A percentile compares a stretch with the other conserved stretches of the same genome.
These are phyloP conservation scores for Oplegnathus fasciatus DNA, from an alignment of 2,113 vertebrate species.

Conservation along the genomic window DNA sequence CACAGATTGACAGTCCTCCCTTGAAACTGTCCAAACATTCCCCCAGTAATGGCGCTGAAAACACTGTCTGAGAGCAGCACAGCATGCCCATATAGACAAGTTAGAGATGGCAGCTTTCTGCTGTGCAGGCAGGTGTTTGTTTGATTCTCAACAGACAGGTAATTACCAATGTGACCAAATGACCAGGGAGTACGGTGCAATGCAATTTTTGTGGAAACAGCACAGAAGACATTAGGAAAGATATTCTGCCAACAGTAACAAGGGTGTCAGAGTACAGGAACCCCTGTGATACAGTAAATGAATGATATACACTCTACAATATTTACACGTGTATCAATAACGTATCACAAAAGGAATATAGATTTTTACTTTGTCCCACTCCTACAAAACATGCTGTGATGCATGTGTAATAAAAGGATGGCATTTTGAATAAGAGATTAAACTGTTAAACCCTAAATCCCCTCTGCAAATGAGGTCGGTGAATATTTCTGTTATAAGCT, in stretches of 20 bases:
- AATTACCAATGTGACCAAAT: slow-evolving; percentile 42
- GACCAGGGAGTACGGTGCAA: slow-evolving; percentile 24
- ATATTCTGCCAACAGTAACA: slow-evolving; percentile 12
- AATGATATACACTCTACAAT: neutral
- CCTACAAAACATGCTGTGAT: neutral
- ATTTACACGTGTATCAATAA: neutral
- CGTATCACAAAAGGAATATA: neutral
- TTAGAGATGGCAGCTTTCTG: slow-evolving; percentile 44
- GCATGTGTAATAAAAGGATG: slow-evolving; percentile 15
- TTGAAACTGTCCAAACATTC: slow-evolving; percentile 27
- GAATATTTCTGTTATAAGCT: neutral
- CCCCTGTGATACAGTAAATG: neutral
- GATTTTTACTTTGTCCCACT: neutral
- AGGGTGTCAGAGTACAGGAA: neutral
- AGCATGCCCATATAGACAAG: slow-evolving; percentile 30
- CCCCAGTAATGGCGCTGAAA: slow-evolving; percentile 11
- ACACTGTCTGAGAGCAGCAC: slow-evolving; percentile 21
- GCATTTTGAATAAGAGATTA: slow-evolving; percentile 54
- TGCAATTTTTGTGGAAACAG: slow-evolving; percentile 11
- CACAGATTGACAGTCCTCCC: slow-evolving; percentile 16
- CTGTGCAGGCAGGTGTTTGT: slow-evolving; percentile 58
- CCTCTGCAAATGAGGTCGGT: slow-evolving; percentile 38
- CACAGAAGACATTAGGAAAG: neutral
- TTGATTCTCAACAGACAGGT: slow-evolving; percentile 51
- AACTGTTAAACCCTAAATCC: slow-evolving; percentile 25